A percentile compares a stretch with the other conserved stretches of the same genome.
phyloP scores from a whole-genome alignment of 2,888 invertebrate genomes.

The Resseliella maxima region DNA sequence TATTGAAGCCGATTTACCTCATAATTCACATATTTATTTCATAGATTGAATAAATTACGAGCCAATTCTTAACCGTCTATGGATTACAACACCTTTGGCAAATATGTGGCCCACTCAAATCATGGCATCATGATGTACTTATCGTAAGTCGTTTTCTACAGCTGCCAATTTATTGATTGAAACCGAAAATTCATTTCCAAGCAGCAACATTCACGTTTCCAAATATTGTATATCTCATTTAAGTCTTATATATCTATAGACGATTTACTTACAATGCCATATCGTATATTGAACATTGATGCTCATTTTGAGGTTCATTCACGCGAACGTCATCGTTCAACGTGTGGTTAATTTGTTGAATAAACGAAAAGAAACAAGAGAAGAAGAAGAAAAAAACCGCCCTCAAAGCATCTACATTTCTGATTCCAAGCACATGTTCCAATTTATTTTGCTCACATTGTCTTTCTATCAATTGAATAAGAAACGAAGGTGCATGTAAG shows the following conservation, averaged over 20 bases:
- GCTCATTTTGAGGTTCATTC: neutral
- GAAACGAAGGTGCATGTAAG: neutral
- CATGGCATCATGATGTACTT: neutral
- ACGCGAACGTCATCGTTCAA: neutral
- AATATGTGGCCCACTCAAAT: neutral
- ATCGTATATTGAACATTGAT: neutral
- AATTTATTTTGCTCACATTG: neutral
- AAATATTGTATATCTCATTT: neutral
- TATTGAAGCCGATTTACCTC: neutral
- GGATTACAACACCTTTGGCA: slow-evolving; percentile 25
- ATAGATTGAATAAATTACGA: slow-evolving; percentile 30
- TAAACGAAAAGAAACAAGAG: slow-evolving; percentile 11
- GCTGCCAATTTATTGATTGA: slow-evolving; percentile 29
- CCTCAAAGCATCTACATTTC: neutral
- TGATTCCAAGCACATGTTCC: slow-evolving; percentile 37
- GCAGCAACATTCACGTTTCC: neutral
- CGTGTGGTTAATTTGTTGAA: slow-evolving; percentile 27
- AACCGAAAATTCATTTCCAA: neutral
- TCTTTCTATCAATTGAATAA: neutral
- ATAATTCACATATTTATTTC: slow-evolving; percentile 48
- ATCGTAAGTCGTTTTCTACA: neutral
- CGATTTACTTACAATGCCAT: neutral
- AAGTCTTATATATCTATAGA: neutral
- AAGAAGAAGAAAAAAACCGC: too few relatives aligned
- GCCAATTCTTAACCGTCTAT: neutral